Evolutionary conservation across 2,113 vertebrate genomes (phyloP).

Genomic region (Motacilla alba): DNA sequence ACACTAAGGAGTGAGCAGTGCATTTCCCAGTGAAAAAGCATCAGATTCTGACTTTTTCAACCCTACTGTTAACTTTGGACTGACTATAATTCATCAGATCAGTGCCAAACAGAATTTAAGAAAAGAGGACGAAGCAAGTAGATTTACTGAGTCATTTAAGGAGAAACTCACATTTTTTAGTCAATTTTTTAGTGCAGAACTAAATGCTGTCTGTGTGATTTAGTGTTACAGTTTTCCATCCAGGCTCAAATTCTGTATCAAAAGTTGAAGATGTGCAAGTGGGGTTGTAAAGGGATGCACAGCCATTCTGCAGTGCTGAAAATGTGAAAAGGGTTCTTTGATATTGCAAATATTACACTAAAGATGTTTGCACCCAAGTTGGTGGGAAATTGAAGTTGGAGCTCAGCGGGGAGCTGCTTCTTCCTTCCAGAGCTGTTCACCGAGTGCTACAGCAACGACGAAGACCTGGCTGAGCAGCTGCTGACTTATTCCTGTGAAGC

Average conservation of each 20-base stretch:
- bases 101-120: neutral
- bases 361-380: fast-evolving
- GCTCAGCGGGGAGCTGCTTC: neutral
- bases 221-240: neutral
- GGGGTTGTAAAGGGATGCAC: neutral
- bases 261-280: neutral
- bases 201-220: neutral
- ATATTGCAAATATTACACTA: neutral
- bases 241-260: neutral
- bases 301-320: fast-evolving
- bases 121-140: neutral
- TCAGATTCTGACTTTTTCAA: neutral
- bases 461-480: conserved; percentile 84
- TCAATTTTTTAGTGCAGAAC: neutral
- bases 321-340: neutral
- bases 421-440: conserved; percentile 82
- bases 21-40: neutral
- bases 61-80: neutral
- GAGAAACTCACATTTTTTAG: neutral
- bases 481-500: conserved; percentile 84
- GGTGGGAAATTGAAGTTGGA: neutral
- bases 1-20: neutral
- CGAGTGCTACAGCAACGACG: conserved; percentile 83
- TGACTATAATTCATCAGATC: neutral
- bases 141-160: neutral